Evolutionary conservation across 2,797 vertebrate species (phyloP).

Genomic region (Sus cebifrons): DNA sequence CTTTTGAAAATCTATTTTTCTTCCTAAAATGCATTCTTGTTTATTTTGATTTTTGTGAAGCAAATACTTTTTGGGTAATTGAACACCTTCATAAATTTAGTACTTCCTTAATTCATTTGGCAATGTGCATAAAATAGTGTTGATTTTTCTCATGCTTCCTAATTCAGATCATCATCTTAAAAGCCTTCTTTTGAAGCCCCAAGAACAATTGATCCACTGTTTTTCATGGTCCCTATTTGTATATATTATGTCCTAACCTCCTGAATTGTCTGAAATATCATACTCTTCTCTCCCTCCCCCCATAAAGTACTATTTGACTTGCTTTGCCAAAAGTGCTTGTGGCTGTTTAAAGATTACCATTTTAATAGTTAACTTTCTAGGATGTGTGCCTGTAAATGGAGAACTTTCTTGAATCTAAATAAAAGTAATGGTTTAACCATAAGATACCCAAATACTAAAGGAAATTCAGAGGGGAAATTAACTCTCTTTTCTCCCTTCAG

Average conservation of each 20-base stretch:
- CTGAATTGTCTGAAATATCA: conserved; percentile 62
- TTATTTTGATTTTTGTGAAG: conserved; percentile 72
- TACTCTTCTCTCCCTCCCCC: background rate
- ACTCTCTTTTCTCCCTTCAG: background rate
- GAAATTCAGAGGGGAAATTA: background rate
- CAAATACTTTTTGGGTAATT: conserved; percentile 34
- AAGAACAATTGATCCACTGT: conserved; percentile 11
- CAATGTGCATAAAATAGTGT: background rate
- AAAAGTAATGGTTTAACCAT: background rate
- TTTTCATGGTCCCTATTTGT: conserved; percentile 33
- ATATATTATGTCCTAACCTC: conserved; percentile 33
- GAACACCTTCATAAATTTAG: conserved; percentile 30
- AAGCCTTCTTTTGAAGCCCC: conserved; percentile 26
- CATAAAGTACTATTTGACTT: background rate
- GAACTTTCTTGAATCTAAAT: conserved; percentile 48
- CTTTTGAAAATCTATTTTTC: background rate
- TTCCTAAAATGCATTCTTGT: background rate
- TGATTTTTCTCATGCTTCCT: conserved; percentile 51
- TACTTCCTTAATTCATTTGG: conserved; percentile 55
- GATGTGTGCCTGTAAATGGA: background rate
- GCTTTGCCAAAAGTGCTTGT: conserved; percentile 44
- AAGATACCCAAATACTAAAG: background rate
- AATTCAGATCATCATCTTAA: conserved; percentile 35
- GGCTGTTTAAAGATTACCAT: conserved; percentile 7
- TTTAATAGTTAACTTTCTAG: conserved; percentile 19